Evolutionary conservation across 2,113 vertebrate genomes (phyloP).

Genomic region (Poeciliopsis occidentalis): DNA sequence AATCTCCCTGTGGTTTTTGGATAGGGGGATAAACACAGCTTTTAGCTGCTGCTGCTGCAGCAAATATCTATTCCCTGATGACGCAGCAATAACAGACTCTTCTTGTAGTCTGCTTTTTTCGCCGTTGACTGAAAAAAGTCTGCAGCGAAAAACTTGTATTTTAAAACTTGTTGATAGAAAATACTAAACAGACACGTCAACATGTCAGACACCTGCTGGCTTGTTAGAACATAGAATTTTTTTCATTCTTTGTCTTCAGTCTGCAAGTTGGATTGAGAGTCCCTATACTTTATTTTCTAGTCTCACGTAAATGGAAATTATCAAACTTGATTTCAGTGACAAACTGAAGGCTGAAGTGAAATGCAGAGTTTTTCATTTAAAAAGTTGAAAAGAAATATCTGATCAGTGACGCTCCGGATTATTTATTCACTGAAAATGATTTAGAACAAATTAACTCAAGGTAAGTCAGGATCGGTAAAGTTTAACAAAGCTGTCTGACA

Average conservation of each 20-base stretch:
- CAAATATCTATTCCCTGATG: conserved; percentile 47
- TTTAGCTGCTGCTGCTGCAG: conserved; percentile 36
- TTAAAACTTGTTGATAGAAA: conserved; percentile 1
- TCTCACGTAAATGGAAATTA: too few relatives aligned
- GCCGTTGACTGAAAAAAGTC: neutral
- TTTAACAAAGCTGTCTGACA: neutral
- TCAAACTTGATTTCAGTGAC: too few relatives aligned
- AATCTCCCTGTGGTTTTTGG: conserved; percentile 85
- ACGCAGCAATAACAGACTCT: conserved; percentile 42
- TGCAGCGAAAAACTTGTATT: too few relatives aligned
- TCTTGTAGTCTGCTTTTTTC: conserved; percentile 21
- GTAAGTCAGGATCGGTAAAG: too few relatives aligned
- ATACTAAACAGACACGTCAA: neutral
- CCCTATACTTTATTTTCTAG: neutral
- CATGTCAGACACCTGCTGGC: conserved; percentile 5
- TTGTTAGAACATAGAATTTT: neutral
- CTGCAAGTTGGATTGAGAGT: neutral
- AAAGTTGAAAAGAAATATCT: neutral
- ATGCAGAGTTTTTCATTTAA: neutral
- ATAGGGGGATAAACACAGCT: conserved; percentile 36
- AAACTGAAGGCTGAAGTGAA: neutral
- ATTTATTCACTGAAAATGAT: too few relatives aligned
- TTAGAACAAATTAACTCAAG: too few relatives aligned
- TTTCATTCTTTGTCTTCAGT: neutral
- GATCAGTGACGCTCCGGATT: too few relatives aligned